phyloP scores from a whole-genome alignment of 2,113 vertebrate species.

The Corythoichthys intestinalis region DNA sequence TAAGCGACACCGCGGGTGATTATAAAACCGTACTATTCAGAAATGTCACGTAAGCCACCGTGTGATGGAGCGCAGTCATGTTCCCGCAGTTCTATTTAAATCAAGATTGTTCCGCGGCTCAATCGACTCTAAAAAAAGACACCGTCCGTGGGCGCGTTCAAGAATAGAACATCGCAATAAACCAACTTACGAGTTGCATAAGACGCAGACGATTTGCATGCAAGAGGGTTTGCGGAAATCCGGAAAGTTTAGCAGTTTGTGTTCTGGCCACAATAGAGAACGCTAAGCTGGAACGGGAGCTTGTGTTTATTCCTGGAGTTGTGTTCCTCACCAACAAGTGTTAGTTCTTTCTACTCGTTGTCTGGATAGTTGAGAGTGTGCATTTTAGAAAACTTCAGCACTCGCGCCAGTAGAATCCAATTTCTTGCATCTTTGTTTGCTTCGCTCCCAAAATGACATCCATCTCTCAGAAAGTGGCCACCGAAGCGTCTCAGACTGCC shows the following conservation, averaged over 20 bases:
- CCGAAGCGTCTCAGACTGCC: slow-evolving; percentile 15
- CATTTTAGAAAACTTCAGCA: neutral
- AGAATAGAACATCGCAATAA: slow-evolving; percentile 36
- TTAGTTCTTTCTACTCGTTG: neutral
- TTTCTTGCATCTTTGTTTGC: slow-evolving; percentile 23
- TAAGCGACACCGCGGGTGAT: slow-evolving; percentile 13
- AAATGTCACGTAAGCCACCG: slow-evolving; percentile 31
- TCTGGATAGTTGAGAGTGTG: neutral
- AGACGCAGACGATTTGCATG: slow-evolving; percentile 19
- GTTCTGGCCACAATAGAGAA: neutral
- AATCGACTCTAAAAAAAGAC: slow-evolving; percentile 49
- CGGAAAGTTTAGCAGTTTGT: neutral
- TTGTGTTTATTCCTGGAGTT: slow-evolving; percentile 18
- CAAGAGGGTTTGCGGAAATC: neutral
- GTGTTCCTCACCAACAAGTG: neutral
- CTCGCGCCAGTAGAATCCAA: slow-evolving; percentile 2
- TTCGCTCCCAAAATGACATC: slow-evolving; percentile 27
- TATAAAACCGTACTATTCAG: slow-evolving; percentile 38
- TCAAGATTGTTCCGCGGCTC: slow-evolving; percentile 46
- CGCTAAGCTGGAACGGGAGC: neutral
- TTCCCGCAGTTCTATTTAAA: slow-evolving; percentile 50
- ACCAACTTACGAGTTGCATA: slow-evolving; percentile 15
- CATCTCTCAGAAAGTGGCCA: slow-evolving; percentile 32
- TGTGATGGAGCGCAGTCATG: slow-evolving; percentile 32
- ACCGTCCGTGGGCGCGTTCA: slow-evolving; percentile 23